Evolutionary conservation across 1,140 invertebrate genomes (phyloP), one percentile per base, ranked within the genome.

Genomic region (Drosophila trapezifrons): DNA sequence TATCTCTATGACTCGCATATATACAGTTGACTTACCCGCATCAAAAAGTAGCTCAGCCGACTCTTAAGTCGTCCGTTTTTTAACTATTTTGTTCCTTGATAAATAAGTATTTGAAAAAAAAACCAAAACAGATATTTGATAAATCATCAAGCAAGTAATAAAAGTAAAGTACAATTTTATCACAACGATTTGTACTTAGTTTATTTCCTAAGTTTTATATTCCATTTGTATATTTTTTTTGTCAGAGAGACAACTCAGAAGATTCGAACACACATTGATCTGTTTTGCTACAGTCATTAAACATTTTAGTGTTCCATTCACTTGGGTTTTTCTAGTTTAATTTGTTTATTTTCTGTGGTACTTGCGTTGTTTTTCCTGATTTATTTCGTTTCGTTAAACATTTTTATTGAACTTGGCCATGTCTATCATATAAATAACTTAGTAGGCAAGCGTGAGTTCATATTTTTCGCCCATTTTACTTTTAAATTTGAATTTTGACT

Each of bases 11-110:
- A 73, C 42, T 82, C 78, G 78, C 78, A 82, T 83, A 76, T 54
- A 62, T 46, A 62, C 73, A 67, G 69, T 86, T 86, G 66, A 72
- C 63, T 66, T 79, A 70, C 64, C 49, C 76, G 67, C 76, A 82
- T 79, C 82, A 82, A 87, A 72, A 35, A 82, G 78, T 63, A 80
- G 67, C 62, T 47, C 80, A 79, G 80, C 78, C 65, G 62, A 84
- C 71, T 80, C 29, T 76, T 37, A 49, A 79, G 78, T 63, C 74
- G 52, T 83, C 42, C 67, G 65, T 71, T 71, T 71, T 40, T 59
- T 18, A 59, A 66, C 54, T 66, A 62, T 84, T 71, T 80, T 72
- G 65, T 73, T 76, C 40, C 51, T 71, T 58, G 67, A 71, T 57
- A 71, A 66, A 58, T 75, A 78, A 65, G 42, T 74, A 82, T 63